phyloP scores from a whole-genome alignment of 37 sponge, comb jelly and placozoan species.

The Crambe crambe region DNA sequence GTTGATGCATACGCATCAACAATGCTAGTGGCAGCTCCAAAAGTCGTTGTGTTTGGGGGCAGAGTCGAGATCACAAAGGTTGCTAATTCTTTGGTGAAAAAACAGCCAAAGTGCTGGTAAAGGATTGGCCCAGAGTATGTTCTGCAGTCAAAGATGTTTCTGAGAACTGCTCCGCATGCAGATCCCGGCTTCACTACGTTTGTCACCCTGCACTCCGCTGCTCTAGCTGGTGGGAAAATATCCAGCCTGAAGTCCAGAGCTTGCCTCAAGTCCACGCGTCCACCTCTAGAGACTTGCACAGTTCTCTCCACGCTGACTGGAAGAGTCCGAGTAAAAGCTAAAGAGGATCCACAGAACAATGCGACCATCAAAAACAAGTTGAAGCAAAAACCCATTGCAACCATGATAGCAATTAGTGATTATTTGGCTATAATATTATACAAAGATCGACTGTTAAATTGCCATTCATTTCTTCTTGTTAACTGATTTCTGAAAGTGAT shows the following conservation, averaged over 20 bases:
- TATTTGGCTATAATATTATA: no score
- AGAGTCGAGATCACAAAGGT: conserved; percentile 22
- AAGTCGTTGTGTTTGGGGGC: not conserved
- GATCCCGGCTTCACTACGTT: not conserved
- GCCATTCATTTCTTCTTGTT: no score
- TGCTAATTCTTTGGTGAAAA: conserved; percentile 2
- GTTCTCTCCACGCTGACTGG: conserved; percentile 2
- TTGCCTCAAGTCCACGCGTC: not conserved
- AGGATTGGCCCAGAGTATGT: conserved; percentile 4
- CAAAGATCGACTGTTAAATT: no score
- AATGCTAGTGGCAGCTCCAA: not conserved
- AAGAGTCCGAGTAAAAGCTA: not conserved
- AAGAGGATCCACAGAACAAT: no score
- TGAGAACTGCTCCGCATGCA: conserved; percentile 33
- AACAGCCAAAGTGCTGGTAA: conserved; percentile 57
- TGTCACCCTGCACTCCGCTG: conserved; percentile 7
- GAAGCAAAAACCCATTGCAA: no score
- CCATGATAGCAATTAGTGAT: no score
- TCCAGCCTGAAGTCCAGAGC: not conserved
- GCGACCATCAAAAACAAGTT: no score
- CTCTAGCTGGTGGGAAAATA: not conserved
- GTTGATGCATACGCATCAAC: not conserved
- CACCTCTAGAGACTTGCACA: not conserved
- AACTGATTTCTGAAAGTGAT: no score
- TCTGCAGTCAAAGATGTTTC: conserved; percentile 16